phyloP scores from a whole-genome alignment of 2,113 vertebrate species.

The Stegastes partitus region DNA sequence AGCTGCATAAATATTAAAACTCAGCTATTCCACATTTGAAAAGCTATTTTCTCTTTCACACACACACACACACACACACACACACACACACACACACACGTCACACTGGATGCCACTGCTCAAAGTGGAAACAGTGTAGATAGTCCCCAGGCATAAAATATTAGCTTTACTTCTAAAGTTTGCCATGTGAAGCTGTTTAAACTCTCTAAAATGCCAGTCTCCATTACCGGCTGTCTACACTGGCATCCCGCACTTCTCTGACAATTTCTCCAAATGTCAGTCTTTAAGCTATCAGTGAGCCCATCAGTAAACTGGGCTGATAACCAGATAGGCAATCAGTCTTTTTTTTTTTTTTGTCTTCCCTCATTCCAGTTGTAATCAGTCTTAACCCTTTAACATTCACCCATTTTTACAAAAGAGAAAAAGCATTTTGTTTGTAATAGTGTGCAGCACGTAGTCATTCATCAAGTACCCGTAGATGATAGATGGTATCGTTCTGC shows the following conservation, averaged over 20 bases:
- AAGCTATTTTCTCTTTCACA: background rate
- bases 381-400: background rate
- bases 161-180: conserved; percentile 30
- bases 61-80: background rate
- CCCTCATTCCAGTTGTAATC: conserved; percentile 18
- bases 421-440: too few relatives aligned
- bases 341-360: conserved; percentile 21
- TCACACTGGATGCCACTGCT: conserved; percentile 28
- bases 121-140: conserved; percentile 24
- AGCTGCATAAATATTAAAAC: too few relatives aligned
- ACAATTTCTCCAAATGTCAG: conserved; percentile 51
- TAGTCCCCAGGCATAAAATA: conserved; percentile 30
- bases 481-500: too few relatives aligned
- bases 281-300: conserved; percentile 28
- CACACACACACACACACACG: background rate
- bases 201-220: conserved; percentile 50
- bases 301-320: conserved; percentile 27
- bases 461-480: too few relatives aligned
- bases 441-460: too few relatives aligned
- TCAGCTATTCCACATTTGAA: background rate
- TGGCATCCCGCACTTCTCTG: conserved; percentile 30
- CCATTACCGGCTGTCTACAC: conserved; percentile 51
- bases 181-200: conserved; percentile 41
- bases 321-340: conserved; percentile 27
- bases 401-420: too few relatives aligned